phyloP scores from a whole-genome alignment of 2,797 vertebrate species.

The Pitangus sulphuratus region DNA sequence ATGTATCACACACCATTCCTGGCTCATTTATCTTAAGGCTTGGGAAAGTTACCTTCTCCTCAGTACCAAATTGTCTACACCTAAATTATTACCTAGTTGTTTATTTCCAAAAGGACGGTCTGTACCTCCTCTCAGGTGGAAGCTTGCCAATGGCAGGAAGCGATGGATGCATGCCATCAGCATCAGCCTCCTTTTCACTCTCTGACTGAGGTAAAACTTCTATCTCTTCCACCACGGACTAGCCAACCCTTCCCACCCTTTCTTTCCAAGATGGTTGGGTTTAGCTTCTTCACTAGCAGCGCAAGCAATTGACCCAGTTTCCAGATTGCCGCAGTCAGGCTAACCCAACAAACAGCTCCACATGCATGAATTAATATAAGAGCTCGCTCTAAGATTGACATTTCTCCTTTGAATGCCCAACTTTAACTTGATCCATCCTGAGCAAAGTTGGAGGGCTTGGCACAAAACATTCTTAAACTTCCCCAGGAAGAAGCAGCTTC shows the following conservation, averaged over 20 bases:
- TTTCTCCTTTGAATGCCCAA: neutral
- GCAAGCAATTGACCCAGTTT: neutral
- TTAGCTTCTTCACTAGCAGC: neutral
- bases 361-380: rapidly evolving
- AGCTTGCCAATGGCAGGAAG: neutral
- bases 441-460: neutral
- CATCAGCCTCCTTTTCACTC: neutral
- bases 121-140: neutral
- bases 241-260: neutral
- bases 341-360: neutral
- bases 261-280: neutral
- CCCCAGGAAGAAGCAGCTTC: neutral
- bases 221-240: neutral
- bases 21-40: neutral
- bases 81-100: neutral
- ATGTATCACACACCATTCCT: neutral
- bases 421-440: neutral
- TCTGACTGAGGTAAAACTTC: neutral
- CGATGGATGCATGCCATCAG: rapidly evolving
- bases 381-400: neutral
- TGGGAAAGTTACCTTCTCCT: neutral
- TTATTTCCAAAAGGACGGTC: neutral
- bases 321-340: neutral
- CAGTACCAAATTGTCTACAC: neutral
- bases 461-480: neutral